Conservation (phyloP, 2,113 vertebrate genomes). For the Genyomyrus donnyi region DNA sequence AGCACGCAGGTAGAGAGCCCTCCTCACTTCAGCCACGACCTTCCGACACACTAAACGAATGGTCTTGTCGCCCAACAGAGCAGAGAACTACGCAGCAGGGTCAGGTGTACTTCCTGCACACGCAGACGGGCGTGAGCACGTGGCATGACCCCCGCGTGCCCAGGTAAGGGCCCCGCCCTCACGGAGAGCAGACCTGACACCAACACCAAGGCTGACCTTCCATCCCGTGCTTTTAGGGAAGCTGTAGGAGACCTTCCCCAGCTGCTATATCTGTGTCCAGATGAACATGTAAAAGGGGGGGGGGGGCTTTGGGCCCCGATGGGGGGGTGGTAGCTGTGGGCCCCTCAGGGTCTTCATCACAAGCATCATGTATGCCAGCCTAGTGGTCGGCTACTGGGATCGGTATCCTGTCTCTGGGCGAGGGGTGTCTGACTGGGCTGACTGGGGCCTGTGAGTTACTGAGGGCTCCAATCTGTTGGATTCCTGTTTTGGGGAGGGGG, state of each 20-base stretch:
- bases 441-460: slow-evolving; percentile 45
- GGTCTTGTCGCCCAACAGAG: slow-evolving; percentile 57
- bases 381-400: too few relatives aligned
- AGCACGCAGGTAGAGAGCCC: not conserved
- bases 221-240: too few relatives aligned
- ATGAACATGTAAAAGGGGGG: not conserved
- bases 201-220: not conserved
- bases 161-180: slow-evolving; percentile 60
- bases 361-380: not conserved
- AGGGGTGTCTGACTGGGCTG: too few relatives aligned
- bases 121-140: slow-evolving; percentile 92
- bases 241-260: too few relatives aligned
- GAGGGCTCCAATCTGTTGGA: slow-evolving; percentile 48
- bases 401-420: too few relatives aligned
- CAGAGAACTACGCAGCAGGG: slow-evolving; percentile 95
- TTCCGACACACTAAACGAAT: not conserved
- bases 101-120: slow-evolving; percentile 93
- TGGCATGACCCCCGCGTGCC: slow-evolving; percentile 94
- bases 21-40: not conserved
- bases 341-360: not conserved
- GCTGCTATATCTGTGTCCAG: not conserved
- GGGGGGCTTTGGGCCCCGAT: too few relatives aligned
- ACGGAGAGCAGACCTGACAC: not conserved
- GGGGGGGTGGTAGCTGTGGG: too few relatives aligned
- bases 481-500: not conserved